Percentiles rank a stretch among this genome's conserved stretches.
Evolutionary conservation across 2,888 invertebrate genomes (phyloP).

Genomic region (Hirudinaria manillensis): DNA sequence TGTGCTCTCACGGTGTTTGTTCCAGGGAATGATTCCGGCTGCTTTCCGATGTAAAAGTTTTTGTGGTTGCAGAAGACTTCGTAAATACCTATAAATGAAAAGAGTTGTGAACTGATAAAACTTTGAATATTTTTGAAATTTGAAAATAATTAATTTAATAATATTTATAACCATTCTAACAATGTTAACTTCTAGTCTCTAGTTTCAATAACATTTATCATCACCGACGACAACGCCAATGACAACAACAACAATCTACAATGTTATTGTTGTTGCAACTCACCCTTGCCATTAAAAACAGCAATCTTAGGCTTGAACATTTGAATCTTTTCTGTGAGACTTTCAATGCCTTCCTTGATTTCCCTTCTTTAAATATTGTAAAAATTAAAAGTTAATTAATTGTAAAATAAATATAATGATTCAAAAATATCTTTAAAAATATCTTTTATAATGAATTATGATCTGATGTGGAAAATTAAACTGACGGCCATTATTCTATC

Average conservation of each 20-base stretch:
- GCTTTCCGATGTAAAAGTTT: conserved; percentile 91
- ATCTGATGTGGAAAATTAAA: too few relatives aligned
- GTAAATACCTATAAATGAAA: conserved; percentile 65
- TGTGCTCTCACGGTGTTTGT: conserved; percentile 71
- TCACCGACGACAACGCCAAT: too few relatives aligned
- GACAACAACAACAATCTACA: too few relatives aligned
- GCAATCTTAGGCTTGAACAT: conserved; percentile 91
- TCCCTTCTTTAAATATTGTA: conserved; percentile 50
- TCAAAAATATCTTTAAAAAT: background rate
- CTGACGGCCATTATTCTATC: too few relatives aligned
- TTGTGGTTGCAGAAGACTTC: conserved; percentile 95
- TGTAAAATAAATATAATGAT: background rate
- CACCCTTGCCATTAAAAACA: conserved; percentile 92
- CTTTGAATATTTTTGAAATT: too few relatives aligned
- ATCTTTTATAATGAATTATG: background rate
- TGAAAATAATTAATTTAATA: too few relatives aligned
- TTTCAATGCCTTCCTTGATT: conserved; percentile 65
- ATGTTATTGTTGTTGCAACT: too few relatives aligned
- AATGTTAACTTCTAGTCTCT: too few relatives aligned
- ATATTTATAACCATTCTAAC: too few relatives aligned
- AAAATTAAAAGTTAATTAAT: background rate
- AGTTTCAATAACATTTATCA: too few relatives aligned
- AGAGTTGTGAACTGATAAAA: conserved; percentile 29
- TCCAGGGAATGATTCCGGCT: conserved; percentile 85
- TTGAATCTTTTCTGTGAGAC: conserved; percentile 80